Evolutionary conservation across 2,888 invertebrate species (phyloP), one percentile per base, ranked within the genome.

Genomic region (Coenonympha arcania): DNA sequence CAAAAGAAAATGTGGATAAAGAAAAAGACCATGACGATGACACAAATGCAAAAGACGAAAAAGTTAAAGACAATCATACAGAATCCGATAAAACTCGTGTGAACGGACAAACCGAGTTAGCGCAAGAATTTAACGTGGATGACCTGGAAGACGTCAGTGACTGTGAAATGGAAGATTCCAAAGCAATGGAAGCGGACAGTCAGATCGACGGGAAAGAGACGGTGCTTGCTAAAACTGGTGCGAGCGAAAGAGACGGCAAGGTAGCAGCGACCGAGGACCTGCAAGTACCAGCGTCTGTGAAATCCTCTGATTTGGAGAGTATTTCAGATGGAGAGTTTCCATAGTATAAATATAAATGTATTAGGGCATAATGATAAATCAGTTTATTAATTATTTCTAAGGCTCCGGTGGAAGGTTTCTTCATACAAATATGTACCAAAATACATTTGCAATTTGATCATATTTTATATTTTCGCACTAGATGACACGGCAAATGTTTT

Each of bases 181-280:
- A 71, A 0, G n/a, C n/a, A n/a, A 70, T 71, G 69, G 68, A 61
- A 0, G 71, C 59, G 1, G 64, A 73, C 19, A 69, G 62, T 1
- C 69, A 70, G 55, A 56, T 43, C 42, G 48, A 43, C 1, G 57
- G 47, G 16, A 50, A 15, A 5, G 43, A 5, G 22, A 34, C 24
- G 26, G 28, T 13, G 41, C 15, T n/a, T 33, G 24, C 13, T 11
- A 22, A 44, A 33, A 44, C 11, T 3, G 9, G n/a, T 22, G 43
- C 4, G 8, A 18, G 42, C 13, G 42, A 42, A 19, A 19, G 20
- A 8, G 28, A 19, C 15, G 30, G 3, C n/a, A n/a, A n/a, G n/a
- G n/a, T n/a, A 16, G 13, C 15, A 13, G 6, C 19, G 2, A 9
- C 24, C 8, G 28, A 24, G 0, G 39, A 13, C 15, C 1, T 5